Base-by-base conservation (phyloP, 2,797 vertebrate genomes). In the Catostomus latipinnis region DNA sequence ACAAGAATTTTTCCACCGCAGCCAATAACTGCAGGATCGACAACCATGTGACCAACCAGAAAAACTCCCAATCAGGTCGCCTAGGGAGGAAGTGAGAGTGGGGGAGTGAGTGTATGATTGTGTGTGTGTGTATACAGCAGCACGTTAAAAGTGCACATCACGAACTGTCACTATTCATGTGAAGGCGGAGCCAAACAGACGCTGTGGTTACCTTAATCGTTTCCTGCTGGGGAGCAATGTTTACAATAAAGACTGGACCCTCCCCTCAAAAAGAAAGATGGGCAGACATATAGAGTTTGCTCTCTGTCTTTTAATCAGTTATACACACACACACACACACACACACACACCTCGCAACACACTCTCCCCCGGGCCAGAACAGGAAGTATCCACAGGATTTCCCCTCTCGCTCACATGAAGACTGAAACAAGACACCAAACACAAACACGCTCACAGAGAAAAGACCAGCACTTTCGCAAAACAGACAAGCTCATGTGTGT, bases 381-480 rank as follows among this genome's bases (percentile, higher is more conserved):
- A 89, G 88, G 88, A 89, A 88, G 88, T 88, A 85, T 87, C 85
- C 86, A 82, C 87, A 86, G 87, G 87, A 87, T 89, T 86, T 85
- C 85, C 88, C 85, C 87, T 86, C 78, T 85, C 76, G 45, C 82
- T 83, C 85, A 78, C 84, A 85, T 85, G 84, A 86, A 73, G 71
- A 72, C 80, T 84, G 86, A 85, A 86, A 88, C 74, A 72, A 6
- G 80, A 89, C 86, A 86, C 86, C 85, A 83, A 83, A 82, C 81
- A 82, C 71, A 84, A 83, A 80, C 74, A 8, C 70, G 71, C 82
- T 80, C 73, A 48, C 73, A 11, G 16, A 66, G 71, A 52, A 77
- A 53, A 78, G 81, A 13, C 66, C 52, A 72, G 34, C 66, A 54
- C 22, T 2, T 74, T 60, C 8, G 2, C 56, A 11, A 68, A 81